Percentiles rank a stretch among this genome's conserved stretches.
Conservation (phyloP, 2,888 invertebrate genomes). For the Drosophila kanekoi region DNA sequence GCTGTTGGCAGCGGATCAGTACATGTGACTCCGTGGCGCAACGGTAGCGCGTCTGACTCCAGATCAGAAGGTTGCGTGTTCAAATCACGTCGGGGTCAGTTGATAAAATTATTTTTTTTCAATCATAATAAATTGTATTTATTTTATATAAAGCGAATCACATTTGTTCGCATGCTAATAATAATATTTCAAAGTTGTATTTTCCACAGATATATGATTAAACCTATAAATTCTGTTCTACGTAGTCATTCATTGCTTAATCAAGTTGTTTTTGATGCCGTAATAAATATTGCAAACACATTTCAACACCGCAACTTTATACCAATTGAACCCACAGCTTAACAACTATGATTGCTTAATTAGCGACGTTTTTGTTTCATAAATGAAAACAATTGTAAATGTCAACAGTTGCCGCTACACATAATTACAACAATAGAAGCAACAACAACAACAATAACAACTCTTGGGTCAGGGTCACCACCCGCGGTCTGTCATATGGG, state of each 20-base stretch:
- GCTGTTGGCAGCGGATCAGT: slow-evolving; percentile 27
- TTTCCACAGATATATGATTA: background rate
- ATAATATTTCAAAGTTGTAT: background rate
- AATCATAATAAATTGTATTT: background rate
- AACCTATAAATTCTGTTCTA: background rate
- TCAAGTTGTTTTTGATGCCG: background rate
- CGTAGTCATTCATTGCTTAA: background rate
- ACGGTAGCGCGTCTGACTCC: slow-evolving; percentile 64
- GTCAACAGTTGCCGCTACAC: slow-evolving; percentile 69
- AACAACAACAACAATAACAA: slow-evolving; percentile 19
- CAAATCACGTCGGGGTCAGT: slow-evolving; percentile 62
- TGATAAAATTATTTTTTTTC: background rate
- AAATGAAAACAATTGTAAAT: slow-evolving; percentile 64
- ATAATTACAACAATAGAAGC: slow-evolving; percentile 58
- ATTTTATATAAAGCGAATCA: background rate
- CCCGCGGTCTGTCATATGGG: slow-evolving; percentile 31
- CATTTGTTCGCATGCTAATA: background rate
- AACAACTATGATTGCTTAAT: slow-evolving; percentile 63
- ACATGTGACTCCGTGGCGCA: slow-evolving; percentile 58
- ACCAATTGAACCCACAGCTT: slow-evolving; percentile 20
- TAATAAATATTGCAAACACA: slow-evolving; percentile 1
- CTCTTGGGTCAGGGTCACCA: slow-evolving; percentile 34
- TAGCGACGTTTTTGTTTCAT: slow-evolving; percentile 56
- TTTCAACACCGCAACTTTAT: slow-evolving; percentile 4
- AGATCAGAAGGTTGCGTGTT: slow-evolving; percentile 64